phyloP scores from a whole-genome alignment of 2,888 invertebrate genomes.

The Eurois occulta region DNA sequence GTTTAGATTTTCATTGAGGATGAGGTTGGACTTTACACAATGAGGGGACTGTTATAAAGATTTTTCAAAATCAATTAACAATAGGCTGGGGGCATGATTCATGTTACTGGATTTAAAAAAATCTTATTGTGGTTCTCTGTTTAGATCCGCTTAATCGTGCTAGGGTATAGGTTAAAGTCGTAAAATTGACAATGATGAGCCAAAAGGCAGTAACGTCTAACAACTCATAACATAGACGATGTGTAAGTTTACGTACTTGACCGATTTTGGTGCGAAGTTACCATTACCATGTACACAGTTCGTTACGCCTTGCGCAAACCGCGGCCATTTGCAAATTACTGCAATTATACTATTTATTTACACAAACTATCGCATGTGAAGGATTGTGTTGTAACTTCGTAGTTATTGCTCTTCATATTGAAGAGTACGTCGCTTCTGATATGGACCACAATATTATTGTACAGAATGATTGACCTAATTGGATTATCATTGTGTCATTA shows the following conservation, averaged over 20 bases:
- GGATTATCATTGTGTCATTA: conserved; percentile 5
- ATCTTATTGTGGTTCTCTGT: not conserved
- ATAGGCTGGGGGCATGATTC: not conserved
- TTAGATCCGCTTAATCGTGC: not conserved
- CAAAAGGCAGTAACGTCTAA: not conserved
- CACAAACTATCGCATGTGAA: conserved; percentile 58
- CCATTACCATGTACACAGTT: conserved; percentile 51
- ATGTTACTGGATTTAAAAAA: not conserved
- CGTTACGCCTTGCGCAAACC: conserved; percentile 60
- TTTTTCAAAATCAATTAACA: not conserved
- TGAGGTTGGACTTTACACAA: not conserved
- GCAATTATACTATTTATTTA: conserved; percentile 63
- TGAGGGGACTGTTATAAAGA: not conserved
- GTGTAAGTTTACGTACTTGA: conserved; percentile 55
- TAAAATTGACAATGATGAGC: conserved; percentile 7
- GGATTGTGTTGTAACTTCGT: conserved; percentile 48
- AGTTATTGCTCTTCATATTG: conserved; percentile 12
- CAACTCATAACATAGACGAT: conserved; percentile 26
- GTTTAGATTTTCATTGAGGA: not conserved
- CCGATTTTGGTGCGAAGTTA: conserved; percentile 56
- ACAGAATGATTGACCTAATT: conserved; percentile 16
- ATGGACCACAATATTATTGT: not conserved
- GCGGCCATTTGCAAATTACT: conserved; percentile 61
- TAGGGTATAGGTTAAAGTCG: not conserved
- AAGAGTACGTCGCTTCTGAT: conserved; percentile 7